Percentiles rank a stretch among this genome's conserved stretches.
phyloP scores from a whole-genome alignment of 2,888 invertebrate species.

The Cinara cedri region DNA sequence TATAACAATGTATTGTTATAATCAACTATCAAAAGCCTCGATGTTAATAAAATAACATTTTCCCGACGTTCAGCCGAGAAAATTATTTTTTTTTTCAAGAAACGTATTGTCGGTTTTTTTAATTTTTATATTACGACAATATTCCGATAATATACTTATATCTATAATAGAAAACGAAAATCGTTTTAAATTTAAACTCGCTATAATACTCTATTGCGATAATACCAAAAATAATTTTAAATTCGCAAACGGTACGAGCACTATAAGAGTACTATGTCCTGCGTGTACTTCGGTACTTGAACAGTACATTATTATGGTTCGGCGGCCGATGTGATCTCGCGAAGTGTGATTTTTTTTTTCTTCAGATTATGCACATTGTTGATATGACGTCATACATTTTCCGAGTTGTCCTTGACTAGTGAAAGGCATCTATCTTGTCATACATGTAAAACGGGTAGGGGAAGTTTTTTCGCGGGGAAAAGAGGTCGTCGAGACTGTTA shows the following conservation, averaged over 20 bases:
- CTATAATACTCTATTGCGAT: not conserved
- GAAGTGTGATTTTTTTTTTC: conserved; percentile 23
- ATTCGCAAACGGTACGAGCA: not conserved
- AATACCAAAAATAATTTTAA: too few relatives aligned
- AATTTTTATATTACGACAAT: too few relatives aligned
- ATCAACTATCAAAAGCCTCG: too few relatives aligned
- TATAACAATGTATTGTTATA: not conserved
- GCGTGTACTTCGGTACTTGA: too few relatives aligned
- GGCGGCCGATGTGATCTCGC: conserved; percentile 16
- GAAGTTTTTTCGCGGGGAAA: conserved; percentile 51
- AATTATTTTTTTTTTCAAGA: not conserved
- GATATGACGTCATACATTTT: conserved; percentile 53
- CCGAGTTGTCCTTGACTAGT: conserved; percentile 56
- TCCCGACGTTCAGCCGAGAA: not conserved
- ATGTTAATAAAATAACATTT: not conserved
- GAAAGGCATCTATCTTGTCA: conserved; percentile 41
- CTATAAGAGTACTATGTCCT: too few relatives aligned
- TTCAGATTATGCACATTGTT: conserved; percentile 19
- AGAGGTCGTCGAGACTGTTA: conserved; percentile 52
- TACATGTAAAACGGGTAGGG: conserved; percentile 36
- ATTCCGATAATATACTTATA: too few relatives aligned
- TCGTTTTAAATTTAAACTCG: not conserved
- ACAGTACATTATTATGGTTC: not conserved
- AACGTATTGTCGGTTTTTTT: not conserved
- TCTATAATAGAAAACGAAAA: too few relatives aligned